phyloP scores from a whole-genome alignment of 2,888 invertebrate species.

The Galeopsomyia nigrocyanea region DNA sequence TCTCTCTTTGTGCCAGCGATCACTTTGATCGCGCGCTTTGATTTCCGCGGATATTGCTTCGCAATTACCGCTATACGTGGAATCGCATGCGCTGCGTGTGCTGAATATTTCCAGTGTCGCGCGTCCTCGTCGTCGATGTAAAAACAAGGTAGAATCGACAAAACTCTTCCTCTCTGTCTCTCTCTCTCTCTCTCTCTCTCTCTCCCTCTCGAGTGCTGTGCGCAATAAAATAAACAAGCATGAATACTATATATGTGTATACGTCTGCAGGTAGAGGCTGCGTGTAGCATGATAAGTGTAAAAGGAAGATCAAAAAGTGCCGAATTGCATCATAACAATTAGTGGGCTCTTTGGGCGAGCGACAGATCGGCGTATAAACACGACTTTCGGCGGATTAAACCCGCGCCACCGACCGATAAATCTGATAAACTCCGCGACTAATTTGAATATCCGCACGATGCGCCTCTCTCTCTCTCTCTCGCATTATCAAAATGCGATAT shows the following conservation, averaged over 20 bases:
- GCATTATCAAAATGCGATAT: conserved; percentile 67
- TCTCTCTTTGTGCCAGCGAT: background rate
- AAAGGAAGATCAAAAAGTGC: conserved; percentile 15
- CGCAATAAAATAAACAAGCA: conserved; percentile 11
- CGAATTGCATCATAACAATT: conserved; percentile 37
- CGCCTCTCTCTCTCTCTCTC: conserved; percentile 4
- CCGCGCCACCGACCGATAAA: conserved; percentile 53
- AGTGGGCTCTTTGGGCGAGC: conserved; percentile 5
- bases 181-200: no score
- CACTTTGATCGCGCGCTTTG: background rate
- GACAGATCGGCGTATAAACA: conserved; percentile 38
- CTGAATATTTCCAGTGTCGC: background rate
- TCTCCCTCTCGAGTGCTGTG: no score
- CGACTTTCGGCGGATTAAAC: conserved; percentile 37
- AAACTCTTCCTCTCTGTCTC: no score
- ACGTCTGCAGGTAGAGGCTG: background rate
- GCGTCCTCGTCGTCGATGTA: background rate
- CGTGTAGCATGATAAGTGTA: conserved; percentile 8
- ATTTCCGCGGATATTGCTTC: conserved; percentile 1
- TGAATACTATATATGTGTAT: background rate
- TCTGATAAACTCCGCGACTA: conserved; percentile 62
- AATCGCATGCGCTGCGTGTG: background rate
- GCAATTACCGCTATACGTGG: no score
- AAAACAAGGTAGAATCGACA: no score
- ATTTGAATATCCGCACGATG: conserved; percentile 62